These are phyloP conservation scores for Tridacna crocea DNA, from an alignment of 2,888 invertebrate genomes.

Conservation along the genomic window DNA sequence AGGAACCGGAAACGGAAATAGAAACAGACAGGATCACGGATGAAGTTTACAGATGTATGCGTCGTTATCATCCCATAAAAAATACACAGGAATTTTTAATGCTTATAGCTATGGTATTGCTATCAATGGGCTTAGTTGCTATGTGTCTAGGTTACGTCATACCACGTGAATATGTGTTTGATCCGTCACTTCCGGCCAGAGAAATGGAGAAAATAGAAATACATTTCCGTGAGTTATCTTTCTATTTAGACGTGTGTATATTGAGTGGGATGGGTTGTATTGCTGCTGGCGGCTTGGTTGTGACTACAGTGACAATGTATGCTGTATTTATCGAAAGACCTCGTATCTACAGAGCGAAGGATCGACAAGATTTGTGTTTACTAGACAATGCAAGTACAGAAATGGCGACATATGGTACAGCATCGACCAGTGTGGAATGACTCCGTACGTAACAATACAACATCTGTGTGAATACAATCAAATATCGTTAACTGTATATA, in stretches of 20 bases:
- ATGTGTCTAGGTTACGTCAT: constrained; percentile 69
- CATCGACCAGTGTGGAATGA: neutral
- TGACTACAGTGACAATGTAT: constrained; percentile 54
- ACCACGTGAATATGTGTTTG: constrained; percentile 69
- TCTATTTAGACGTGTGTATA: constrained; percentile 67
- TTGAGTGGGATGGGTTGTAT: constrained; percentile 71
- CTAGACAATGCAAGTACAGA: constrained; percentile 20
- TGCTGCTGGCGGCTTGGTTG: constrained; percentile 64
- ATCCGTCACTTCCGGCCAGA: constrained; percentile 69
- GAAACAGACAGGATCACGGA: neutral
- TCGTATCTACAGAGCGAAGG: constrained; percentile 24
- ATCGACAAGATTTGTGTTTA: constrained; percentile 40
- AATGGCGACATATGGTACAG: constrained; percentile 37
- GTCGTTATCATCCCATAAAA: constrained; percentile 7
- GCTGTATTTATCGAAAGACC: constrained; percentile 2
- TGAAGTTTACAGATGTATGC: neutral
- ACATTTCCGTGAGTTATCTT: constrained; percentile 63
- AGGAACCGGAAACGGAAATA: neutral
- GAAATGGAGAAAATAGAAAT: constrained; percentile 74
- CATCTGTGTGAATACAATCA: neutral
- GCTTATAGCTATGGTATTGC: constrained; percentile 51
- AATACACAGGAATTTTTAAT: constrained; percentile 53
- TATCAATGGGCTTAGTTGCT: constrained; percentile 66
- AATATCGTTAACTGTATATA: neutral
- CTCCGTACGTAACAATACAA: neutral